phyloP scores from a whole-genome alignment of 1,140 invertebrate species.

The Aporrectodea caliginosa region DNA sequence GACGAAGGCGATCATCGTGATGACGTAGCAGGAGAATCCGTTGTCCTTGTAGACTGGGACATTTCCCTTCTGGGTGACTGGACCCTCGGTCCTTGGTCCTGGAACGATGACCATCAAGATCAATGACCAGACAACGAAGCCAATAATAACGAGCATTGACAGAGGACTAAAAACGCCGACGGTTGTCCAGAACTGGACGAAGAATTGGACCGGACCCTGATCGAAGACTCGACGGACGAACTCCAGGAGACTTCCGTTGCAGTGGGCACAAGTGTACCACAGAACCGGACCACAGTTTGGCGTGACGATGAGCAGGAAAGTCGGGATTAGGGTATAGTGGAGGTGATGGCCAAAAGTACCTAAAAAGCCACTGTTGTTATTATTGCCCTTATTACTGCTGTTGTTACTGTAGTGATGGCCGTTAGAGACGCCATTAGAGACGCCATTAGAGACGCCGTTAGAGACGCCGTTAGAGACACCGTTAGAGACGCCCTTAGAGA shows the following conservation, averaged over 20 bases:
- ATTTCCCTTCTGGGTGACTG: conserved; percentile 57
- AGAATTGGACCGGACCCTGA: conserved; percentile 25
- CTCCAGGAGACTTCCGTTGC: conserved; percentile 43
- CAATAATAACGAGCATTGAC: conserved; percentile 40
- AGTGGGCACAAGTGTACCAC: conserved; percentile 46
- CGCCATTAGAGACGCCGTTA: no score
- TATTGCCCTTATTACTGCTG: no score
- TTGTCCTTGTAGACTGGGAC: conserved; percentile 60
- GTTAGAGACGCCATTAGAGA: no score
- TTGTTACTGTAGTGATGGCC: no score
- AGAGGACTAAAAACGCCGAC: conserved; percentile 38
- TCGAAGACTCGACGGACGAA: not conserved
- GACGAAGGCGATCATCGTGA: conserved; percentile 52
- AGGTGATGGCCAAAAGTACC: conserved; percentile 29
- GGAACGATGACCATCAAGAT: conserved; percentile 54
- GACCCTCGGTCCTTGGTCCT: conserved; percentile 57
- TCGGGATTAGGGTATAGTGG: conserved; percentile 39
- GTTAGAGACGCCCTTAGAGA: no score
- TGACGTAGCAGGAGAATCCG: conserved; percentile 59
- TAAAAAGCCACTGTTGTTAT: no score
- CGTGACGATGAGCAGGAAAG: conserved; percentile 42
- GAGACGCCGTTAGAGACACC: no score
- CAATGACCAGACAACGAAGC: conserved; percentile 44
- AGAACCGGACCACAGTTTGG: conserved; percentile 46
- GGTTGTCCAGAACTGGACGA: conserved; percentile 42